These are phyloP conservation scores for Microchrysa polita DNA, from an alignment of 2,888 invertebrate species.

Conservation along the genomic window DNA sequence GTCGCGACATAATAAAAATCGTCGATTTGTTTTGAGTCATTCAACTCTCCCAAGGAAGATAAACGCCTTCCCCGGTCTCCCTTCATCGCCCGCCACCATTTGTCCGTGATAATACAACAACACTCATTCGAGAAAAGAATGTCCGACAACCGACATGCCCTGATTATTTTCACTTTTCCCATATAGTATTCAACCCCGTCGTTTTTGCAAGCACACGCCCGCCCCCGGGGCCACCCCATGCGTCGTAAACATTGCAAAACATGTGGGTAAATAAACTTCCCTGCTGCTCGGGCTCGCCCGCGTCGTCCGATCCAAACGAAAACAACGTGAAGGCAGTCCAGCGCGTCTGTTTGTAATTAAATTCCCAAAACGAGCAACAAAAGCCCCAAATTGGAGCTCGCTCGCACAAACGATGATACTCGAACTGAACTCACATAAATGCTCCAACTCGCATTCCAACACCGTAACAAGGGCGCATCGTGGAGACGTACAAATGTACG, in stretches of 20 bases:
- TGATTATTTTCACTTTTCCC: slow-evolving; percentile 1
- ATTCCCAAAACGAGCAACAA: slow-evolving; percentile 21
- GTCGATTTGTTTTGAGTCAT: slow-evolving; percentile 4
- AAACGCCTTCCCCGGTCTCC: too few relatives aligned
- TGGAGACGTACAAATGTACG: too few relatives aligned
- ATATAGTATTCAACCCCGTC: slow-evolving; percentile 1
- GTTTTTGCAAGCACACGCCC: background rate
- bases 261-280: slow-evolving; percentile 30
- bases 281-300: background rate
- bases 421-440: too few relatives aligned
- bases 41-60: slow-evolving; percentile 20
- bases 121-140: too few relatives aligned
- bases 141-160: background rate
- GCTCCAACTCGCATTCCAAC: slow-evolving; percentile 26
- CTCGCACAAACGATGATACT: background rate
- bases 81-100: too few relatives aligned
- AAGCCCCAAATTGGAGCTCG: slow-evolving; percentile 4
- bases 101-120: too few relatives aligned
- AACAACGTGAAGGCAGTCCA: slow-evolving; percentile 8
- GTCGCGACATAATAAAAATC: too few relatives aligned
- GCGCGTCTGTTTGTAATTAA: slow-evolving; percentile 33
- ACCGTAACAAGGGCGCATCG: slow-evolving; percentile 24
- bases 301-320: slow-evolving; percentile 4
- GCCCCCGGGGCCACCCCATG: too few relatives aligned
- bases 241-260: slow-evolving; percentile 20